phyloP scores from a whole-genome alignment of 2,113 vertebrate species.

The Neogale vison region DNA sequence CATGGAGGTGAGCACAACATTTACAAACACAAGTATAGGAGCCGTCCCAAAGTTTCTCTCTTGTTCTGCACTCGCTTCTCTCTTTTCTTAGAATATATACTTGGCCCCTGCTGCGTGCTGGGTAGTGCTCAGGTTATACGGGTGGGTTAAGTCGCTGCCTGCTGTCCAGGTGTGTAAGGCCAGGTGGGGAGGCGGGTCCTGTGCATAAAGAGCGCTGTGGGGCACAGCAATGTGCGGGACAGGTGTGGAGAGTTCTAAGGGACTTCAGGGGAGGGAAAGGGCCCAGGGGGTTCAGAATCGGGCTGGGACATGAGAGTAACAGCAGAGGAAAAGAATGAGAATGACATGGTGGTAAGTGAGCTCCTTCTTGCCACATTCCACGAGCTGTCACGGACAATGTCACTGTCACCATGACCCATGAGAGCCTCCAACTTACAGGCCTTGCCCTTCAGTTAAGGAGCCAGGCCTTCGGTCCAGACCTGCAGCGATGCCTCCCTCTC shows the following conservation, averaged over 20 bases:
- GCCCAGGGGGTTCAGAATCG: not conserved
- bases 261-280: not conserved
- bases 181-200: not conserved
- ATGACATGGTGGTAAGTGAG: fast-evolving
- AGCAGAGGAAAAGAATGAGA: not conserved
- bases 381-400: not conserved
- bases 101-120: not conserved
- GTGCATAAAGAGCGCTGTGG: not conserved
- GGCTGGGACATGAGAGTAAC: not conserved
- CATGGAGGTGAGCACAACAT: not conserved
- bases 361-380: fast-evolving
- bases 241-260: not conserved
- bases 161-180: not conserved
- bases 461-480: not conserved
- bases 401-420: not conserved
- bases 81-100: not conserved
- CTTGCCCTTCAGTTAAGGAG: not conserved
- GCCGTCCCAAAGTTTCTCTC: no score
- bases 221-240: fast-evolving
- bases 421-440: not conserved
- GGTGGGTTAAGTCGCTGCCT: not conserved
- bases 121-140: not conserved
- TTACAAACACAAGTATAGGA: not conserved
- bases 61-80: not conserved
- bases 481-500: not conserved